Base-by-base conservation (phyloP, 2,888 invertebrate genomes). In the Chrysolina haemoptera region DNA sequence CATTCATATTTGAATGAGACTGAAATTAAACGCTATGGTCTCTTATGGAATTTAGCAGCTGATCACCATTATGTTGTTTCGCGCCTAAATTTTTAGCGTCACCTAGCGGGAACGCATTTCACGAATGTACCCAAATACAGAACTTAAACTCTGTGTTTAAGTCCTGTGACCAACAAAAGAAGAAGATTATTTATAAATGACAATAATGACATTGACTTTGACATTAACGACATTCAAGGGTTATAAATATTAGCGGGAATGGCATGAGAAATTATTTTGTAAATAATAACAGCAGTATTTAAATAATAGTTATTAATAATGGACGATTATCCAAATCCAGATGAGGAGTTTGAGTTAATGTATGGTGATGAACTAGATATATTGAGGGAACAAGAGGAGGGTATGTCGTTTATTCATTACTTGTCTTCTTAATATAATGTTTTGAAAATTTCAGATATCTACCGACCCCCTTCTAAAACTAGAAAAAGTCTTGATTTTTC, bases 361-460 rank as follows among this genome's bases (percentile, higher is more conserved):
- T 93, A 94, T 81, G 92, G 91, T 50, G 93, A 94, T 84, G 94
- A 94, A 81, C 83, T 93, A 78, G 93, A 93, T 81, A 86, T 93
- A 85, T 83, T 93, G 46, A 89, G 89, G 53, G 91, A 92, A 80
- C 86, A 88, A 71, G 90, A 90, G 68, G 84, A 75, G 63, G 78
- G 77, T 74, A 64, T 55, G 20, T 40, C 8, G 20, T 53, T 27
- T 40, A 35, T 35, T 35, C 8, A 35, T 35, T 35, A 35, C 35
- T 35, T 35, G 35, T 35, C 35, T 35, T 4, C 8, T 35, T 35
- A 8, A 35, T 35, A 6, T 35, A 35, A 35, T 0, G 8, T 6
- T 27, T 8, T 35, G 27, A 1, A 46, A 59, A 50, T 72, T 80
- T 82, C 78, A 82, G 76, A 73, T 71, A 16, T 77, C 77, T 74